Evolutionary conservation across 2,888 invertebrate species (phyloP).

Genomic region (Pyrocoelia pectoralis): DNA sequence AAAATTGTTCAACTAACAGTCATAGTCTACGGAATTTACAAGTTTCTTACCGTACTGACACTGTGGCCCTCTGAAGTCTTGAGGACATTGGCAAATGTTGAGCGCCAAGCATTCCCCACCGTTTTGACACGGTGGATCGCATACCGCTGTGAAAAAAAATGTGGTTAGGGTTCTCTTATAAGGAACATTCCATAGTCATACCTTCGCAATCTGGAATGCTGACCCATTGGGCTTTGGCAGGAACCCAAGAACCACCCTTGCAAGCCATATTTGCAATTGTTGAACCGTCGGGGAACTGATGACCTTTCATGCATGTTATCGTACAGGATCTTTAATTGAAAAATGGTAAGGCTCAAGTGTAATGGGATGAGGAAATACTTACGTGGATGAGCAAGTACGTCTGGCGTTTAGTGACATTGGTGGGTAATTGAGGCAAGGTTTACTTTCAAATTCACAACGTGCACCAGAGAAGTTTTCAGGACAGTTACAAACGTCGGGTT

Average conservation of each 20-base stretch:
- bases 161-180: no score
- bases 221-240: conserved; percentile 68
- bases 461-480: conserved; percentile 75
- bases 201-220: conserved; percentile 76
- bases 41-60: conserved; percentile 71
- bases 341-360: background rate
- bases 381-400: conserved; percentile 71
- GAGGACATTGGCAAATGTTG: conserved; percentile 81
- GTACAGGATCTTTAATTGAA: conserved; percentile 67
- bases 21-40: no score
- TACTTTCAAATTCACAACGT: conserved; percentile 77
- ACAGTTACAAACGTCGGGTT: conserved; percentile 79
- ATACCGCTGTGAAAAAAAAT: conserved; percentile 60
- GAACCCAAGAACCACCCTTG: conserved; percentile 74
- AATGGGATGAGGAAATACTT: conserved; percentile 51
- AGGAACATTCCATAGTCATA: no score
- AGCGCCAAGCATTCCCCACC: conserved; percentile 82
- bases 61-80: conserved; percentile 73
- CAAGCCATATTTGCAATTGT: conserved; percentile 73
- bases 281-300: conserved; percentile 77
- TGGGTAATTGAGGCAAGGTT: conserved; percentile 73
- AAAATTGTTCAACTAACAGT: conserved; percentile 26
- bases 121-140: conserved; percentile 78
- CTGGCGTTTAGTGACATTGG: conserved; percentile 71
- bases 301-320: conserved; percentile 70